Evolutionary conservation across 2,888 invertebrate genomes (phyloP).

Genomic region (Drosophila paranaensis): DNA sequence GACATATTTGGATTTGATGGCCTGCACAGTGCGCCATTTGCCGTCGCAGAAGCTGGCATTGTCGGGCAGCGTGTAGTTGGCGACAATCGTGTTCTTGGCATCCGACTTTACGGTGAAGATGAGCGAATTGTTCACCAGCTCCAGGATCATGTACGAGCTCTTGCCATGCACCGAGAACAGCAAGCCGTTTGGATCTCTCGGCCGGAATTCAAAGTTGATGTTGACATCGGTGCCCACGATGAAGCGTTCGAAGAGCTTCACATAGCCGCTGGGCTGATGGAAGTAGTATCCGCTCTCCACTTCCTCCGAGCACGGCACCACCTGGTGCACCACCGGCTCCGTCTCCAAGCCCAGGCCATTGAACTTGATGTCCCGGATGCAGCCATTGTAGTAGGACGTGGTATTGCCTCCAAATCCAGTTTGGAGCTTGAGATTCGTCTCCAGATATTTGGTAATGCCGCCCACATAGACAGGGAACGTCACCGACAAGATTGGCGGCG

Average conservation of each 20-base stretch:
- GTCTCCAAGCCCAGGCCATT: conserved; percentile 88
- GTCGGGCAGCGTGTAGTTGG: conserved; percentile 89
- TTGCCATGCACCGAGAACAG: conserved; percentile 94
- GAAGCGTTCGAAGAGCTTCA: conserved; percentile 89
- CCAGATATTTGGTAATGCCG: conserved; percentile 87
- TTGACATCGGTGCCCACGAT: conserved; percentile 91
- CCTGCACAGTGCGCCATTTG: conserved; percentile 94
- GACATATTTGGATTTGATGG: conserved; percentile 95
- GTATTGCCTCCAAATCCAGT: conserved; percentile 68
- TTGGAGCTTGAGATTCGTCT: conserved; percentile 84
- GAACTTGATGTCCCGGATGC: conserved; percentile 91
- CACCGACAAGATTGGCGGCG: conserved; percentile 87
- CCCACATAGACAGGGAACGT: conserved; percentile 92
- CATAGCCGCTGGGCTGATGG: conserved; percentile 90
- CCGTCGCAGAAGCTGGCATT: conserved; percentile 95
- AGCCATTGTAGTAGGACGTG: conserved; percentile 91
- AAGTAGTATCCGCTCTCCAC: conserved; percentile 95
- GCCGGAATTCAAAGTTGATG: conserved; percentile 94
- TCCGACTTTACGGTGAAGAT: conserved; percentile 92
- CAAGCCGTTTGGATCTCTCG: conserved; percentile 93
- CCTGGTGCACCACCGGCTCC: conserved; percentile 87
- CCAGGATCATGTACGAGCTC: conserved; percentile 92
- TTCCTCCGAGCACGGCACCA: conserved; percentile 91
- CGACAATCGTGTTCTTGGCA: conserved; percentile 89
- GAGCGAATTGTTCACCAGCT: conserved; percentile 94